Percentiles rank a stretch among this genome's conserved stretches.
phyloP scores from a whole-genome alignment of 2,113 vertebrate genomes.

The Salvelinus namaycush region DNA sequence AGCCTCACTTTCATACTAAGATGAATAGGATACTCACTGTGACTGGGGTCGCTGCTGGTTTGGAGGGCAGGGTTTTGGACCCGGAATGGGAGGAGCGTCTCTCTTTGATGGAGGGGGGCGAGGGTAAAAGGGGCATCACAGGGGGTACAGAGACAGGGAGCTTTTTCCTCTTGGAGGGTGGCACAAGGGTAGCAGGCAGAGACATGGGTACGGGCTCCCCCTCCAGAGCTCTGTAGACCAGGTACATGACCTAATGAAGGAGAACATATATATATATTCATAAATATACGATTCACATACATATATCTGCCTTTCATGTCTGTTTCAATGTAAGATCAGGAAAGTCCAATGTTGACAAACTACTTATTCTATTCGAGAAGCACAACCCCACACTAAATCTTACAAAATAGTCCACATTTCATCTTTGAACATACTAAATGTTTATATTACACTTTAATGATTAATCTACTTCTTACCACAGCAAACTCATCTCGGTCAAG shows the following conservation, averaged over 20 bases:
- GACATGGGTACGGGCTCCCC: constrained; percentile 95
- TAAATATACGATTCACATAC: neutral
- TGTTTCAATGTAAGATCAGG: too few relatives aligned
- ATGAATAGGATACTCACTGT: neutral
- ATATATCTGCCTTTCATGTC: neutral
- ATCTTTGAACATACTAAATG: too few relatives aligned
- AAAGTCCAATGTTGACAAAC: too few relatives aligned
- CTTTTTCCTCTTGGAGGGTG: constrained; percentile 94
- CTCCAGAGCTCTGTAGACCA: constrained; percentile 96
- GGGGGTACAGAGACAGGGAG: constrained; percentile 73
- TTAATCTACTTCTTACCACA: constrained; percentile 81
- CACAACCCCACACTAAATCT: neutral
- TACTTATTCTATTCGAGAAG: neutral
- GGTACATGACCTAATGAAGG: constrained; percentile 89
- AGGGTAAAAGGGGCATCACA: constrained; percentile 79
- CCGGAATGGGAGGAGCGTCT: constrained; percentile 77
- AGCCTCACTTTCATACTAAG: too few relatives aligned
- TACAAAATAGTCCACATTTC: too few relatives aligned
- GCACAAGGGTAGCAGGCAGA: constrained; percentile 88
- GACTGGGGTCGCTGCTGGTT: constrained; percentile 52
- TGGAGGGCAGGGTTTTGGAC: constrained; percentile 76
- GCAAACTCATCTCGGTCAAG: constrained; percentile 98
- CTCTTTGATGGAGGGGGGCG: constrained; percentile 83
- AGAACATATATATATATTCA: neutral
- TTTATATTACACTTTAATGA: too few relatives aligned